phyloP scores from a whole-genome alignment of 1,140 invertebrate genomes.

The Metaphire vulgaris region DNA sequence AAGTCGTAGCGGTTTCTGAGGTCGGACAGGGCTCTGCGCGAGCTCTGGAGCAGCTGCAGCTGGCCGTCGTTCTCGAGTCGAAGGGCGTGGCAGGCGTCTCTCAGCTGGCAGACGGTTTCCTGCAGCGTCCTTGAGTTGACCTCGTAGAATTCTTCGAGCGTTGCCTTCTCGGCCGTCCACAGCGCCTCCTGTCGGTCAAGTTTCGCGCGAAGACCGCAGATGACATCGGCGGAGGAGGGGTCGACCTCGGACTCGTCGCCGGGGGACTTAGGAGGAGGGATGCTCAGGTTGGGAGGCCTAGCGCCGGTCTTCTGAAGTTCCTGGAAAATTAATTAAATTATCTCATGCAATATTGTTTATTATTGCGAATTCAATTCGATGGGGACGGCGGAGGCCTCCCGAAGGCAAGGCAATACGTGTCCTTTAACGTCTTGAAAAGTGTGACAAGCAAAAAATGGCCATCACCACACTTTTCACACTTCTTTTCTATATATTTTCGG shows the following conservation, averaged over 20 bases:
- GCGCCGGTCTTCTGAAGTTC: no score
- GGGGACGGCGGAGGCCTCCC: no score
- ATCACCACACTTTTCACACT: no score
- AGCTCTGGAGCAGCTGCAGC: conserved; percentile 26
- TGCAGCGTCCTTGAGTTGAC: background rate
- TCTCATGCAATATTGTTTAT: no score
- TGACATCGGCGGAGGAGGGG: background rate
- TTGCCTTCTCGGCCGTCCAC: conserved; percentile 17
- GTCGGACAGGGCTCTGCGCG: conserved; percentile 23
- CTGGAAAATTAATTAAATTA: no score
- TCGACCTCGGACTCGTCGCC: background rate
- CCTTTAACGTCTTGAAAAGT: no score
- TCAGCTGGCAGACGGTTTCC: conserved; percentile 15
- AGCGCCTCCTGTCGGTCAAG: background rate
- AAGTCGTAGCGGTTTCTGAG: conserved; percentile 24
- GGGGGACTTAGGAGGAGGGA: background rate
- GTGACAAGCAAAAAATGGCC: no score
- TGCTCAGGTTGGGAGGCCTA: background rate
- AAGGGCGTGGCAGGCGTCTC: background rate
- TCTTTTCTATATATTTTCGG: no score
- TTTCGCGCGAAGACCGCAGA: background rate
- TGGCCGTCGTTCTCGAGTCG: conserved; percentile 25
- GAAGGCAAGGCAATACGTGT: no score
- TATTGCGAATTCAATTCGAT: no score
- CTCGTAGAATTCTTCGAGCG: conserved; percentile 17